A percentile compares a stretch with the other conserved stretches of the same genome.
Evolutionary conservation across 2,888 invertebrate genomes (phyloP).

Genomic region (Volucella bombylans): DNA sequence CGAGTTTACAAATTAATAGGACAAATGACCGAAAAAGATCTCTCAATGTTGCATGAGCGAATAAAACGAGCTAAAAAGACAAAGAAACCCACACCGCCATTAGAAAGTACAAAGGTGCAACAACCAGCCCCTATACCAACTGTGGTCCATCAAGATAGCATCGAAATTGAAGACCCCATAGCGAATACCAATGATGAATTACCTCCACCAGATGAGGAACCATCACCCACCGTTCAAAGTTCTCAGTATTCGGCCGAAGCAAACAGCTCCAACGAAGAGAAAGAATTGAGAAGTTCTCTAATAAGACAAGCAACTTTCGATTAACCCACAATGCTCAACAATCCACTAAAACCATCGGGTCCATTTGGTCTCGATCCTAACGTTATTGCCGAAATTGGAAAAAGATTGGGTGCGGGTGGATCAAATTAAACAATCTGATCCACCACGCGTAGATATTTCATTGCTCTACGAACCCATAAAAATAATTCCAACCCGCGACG

Average conservation of each 20-base stretch:
- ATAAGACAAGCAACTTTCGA: constrained; percentile 78
- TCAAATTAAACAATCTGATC: constrained; percentile 82
- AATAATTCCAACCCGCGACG: constrained; percentile 84
- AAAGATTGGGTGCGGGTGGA: constrained; percentile 81
- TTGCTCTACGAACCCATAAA: constrained; percentile 83
- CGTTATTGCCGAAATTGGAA: constrained; percentile 88
- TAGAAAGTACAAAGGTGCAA: constrained; percentile 82
- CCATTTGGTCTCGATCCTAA: constrained; percentile 91
- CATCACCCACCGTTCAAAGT: too few species aligned
- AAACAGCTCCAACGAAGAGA: too few species aligned
- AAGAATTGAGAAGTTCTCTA: too few species aligned
- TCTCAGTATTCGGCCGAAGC: too few species aligned
- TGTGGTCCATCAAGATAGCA: constrained; percentile 81
- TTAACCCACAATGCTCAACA: constrained; percentile 76
- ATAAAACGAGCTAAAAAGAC: constrained; percentile 94
- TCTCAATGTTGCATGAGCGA: too few species aligned
- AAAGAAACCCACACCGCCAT: constrained; percentile 82
- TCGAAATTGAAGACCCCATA: constrained; percentile 81
- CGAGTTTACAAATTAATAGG: too few species aligned
- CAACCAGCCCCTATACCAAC: constrained; percentile 77
- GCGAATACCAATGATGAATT: constrained; percentile 81
- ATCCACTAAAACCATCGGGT: constrained; percentile 84
- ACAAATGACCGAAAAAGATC: too few species aligned
- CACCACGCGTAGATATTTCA: constrained; percentile 80
- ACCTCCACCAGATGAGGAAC: constrained; percentile 80